Percentiles rank a stretch among this genome's conserved stretches.
phyloP scores from a whole-genome alignment of 1,140 invertebrate species.

The Phocides pigmalion region DNA sequence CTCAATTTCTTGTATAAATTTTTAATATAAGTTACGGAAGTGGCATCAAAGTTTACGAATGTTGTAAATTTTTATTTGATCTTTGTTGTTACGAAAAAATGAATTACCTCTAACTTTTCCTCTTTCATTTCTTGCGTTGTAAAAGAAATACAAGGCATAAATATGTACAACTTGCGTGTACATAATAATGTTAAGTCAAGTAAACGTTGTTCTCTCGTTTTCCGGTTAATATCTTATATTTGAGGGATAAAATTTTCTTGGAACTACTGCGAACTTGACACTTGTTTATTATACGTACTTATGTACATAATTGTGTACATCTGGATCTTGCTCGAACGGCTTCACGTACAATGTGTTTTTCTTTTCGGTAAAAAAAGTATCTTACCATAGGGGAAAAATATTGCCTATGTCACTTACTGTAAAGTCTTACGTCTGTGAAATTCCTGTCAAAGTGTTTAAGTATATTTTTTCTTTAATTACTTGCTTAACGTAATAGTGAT shows the following conservation, averaged over 20 bases:
- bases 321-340: too few species aligned
- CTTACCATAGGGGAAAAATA: too few species aligned
- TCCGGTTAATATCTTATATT: not conserved
- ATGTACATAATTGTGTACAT: too few species aligned
- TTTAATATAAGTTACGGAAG: constrained; percentile 57
- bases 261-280: not conserved
- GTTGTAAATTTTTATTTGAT: constrained; percentile 61
- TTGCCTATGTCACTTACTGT: too few species aligned
- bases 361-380: too few species aligned
- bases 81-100: constrained; percentile 54
- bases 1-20: constrained; percentile 53
- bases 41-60: constrained; percentile 50
- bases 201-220: not conserved
- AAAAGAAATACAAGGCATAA: constrained; percentile 38
- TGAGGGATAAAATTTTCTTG: not conserved
- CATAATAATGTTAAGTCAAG: constrained; percentile 3
- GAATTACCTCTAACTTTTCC: constrained; percentile 51
- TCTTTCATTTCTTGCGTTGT: constrained; percentile 39
- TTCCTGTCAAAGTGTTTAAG: too few species aligned
- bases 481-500: too few species aligned
- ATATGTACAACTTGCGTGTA: constrained; percentile 32
- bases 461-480: too few species aligned
- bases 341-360: too few species aligned
- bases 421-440: too few species aligned
- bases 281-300: too few species aligned